These are phyloP conservation scores for Otocyon megalotis DNA, from an alignment of 2,113 vertebrate species.

Conservation along the genomic window DNA sequence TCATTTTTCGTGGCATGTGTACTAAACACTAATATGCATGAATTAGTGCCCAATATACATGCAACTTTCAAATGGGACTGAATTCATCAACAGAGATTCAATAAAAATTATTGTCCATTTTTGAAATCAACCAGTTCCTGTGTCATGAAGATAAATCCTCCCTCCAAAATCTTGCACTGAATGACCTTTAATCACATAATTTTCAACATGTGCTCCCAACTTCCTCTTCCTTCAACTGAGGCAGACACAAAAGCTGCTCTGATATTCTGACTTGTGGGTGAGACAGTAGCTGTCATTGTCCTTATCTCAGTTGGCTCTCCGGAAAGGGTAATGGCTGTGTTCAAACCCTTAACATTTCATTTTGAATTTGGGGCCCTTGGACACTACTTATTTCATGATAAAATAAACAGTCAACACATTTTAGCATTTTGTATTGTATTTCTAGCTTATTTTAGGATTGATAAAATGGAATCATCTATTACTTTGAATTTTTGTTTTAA, in stretches of 20 bases:
- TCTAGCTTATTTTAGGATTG: neutral
- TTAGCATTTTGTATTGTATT: neutral
- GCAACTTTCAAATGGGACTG: slow-evolving; percentile 68
- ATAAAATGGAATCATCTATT: neutral
- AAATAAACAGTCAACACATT: neutral
- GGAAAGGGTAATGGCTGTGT: neutral
- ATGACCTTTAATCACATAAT: slow-evolving; percentile 73
- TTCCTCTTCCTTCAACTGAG: slow-evolving; percentile 60
- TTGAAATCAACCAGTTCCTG: slow-evolving; percentile 71
- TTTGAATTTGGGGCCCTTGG: neutral
- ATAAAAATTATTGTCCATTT: slow-evolving; percentile 42
- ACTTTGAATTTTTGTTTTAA: neutral
- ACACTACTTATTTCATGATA: neutral
- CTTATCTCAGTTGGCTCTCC: neutral
- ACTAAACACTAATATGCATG: slow-evolving; percentile 73
- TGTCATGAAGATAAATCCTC: slow-evolving; percentile 27
- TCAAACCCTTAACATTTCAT: neutral
- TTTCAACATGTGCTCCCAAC: slow-evolving; percentile 76
- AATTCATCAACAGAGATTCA: slow-evolving; percentile 54
- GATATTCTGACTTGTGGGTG: slow-evolving; percentile 53
- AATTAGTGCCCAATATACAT: slow-evolving; percentile 55
- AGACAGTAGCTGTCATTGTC: slow-evolving; percentile 66
- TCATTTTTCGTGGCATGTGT: slow-evolving; percentile 51
- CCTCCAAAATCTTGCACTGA: slow-evolving; percentile 65
- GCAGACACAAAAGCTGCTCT: slow-evolving; percentile 56